Evolutionary conservation across 2,113 vertebrate genomes (phyloP).

Genomic region (Sarotherodon lohbergeri): DNA sequence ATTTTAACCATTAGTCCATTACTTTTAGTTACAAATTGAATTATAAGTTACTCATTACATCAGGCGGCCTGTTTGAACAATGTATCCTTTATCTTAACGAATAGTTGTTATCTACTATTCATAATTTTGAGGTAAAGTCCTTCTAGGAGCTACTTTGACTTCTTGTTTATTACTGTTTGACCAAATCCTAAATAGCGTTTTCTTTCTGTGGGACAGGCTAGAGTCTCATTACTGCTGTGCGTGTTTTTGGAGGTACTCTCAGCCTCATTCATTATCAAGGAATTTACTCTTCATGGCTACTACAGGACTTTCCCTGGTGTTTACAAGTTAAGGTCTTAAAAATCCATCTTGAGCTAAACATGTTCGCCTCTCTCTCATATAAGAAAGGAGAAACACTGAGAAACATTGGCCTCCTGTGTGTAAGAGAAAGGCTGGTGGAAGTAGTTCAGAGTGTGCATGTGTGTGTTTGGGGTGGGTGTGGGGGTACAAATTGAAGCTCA

Average conservation of each 20-base stretch:
- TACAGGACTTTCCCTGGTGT: slow-evolving; percentile 3
- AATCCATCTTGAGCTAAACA: neutral
- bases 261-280: slow-evolving; percentile 10
- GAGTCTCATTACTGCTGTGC: neutral
- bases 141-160: neutral
- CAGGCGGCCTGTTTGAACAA: neutral
- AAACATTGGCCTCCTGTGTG: neutral
- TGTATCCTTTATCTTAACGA: neutral
- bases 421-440: neutral
- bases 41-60: neutral
- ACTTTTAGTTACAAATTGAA: neutral
- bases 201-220: neutral
- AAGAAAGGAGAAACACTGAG: neutral
- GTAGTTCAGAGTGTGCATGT: neutral
- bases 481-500: neutral
- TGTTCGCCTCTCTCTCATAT: neutral
- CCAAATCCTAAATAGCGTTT: neutral
- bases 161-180: neutral
- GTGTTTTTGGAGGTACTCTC: neutral
- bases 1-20: neutral
- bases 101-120: neutral
- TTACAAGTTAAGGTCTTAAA: neutral
- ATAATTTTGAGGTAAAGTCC: neutral
- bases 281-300: neutral
- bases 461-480: neutral